Conservation (phyloP, 2,113 vertebrate genomes). For the Nettapus auritus region DNA sequence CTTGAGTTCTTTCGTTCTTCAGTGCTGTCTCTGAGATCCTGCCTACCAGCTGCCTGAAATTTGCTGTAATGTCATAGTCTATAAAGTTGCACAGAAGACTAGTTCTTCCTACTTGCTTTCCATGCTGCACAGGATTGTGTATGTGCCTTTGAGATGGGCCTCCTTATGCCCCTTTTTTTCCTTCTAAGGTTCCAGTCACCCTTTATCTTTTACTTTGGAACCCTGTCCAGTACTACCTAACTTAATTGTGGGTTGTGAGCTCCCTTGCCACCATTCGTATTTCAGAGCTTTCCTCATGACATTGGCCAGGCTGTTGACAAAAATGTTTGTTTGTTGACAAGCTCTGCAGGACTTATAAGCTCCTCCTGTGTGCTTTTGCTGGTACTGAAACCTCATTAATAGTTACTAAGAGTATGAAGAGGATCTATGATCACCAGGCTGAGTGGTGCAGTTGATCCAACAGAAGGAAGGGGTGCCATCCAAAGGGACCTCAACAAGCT, state of each 20-base stretch:
- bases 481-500: no score
- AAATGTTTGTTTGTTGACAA: background rate
- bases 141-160: background rate
- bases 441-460: no score
- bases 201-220: background rate
- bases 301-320: background rate
- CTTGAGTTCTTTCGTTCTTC: background rate
- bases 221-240: background rate
- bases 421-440: no score
- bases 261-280: background rate
- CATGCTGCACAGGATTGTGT: background rate
- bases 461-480: no score
- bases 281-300: background rate
- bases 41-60: background rate
- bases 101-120: background rate
- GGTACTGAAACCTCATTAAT: background rate
- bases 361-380: background rate
- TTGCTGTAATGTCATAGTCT: background rate
- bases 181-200: background rate
- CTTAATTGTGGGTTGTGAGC: background rate
- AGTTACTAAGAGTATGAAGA: background rate
- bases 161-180: background rate
- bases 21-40: background rate
- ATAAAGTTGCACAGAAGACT: background rate
- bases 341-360: background rate